phyloP scores from a whole-genome alignment of 1,140 invertebrate genomes.

The Tribolium madens region DNA sequence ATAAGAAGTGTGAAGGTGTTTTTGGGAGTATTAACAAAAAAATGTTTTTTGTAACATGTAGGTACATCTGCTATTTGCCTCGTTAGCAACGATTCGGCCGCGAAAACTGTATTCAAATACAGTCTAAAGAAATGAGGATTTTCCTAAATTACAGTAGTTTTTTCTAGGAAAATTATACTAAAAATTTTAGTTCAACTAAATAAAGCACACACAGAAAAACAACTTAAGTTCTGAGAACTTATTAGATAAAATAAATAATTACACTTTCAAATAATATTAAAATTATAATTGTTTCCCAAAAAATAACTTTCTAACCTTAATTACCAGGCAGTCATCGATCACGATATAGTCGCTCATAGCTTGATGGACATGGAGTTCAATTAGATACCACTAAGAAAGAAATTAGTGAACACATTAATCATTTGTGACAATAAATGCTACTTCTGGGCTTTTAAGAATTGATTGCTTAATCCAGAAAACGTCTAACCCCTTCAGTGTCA shows the following conservation, averaged over 20 bases:
- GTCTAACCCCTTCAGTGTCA: neutral
- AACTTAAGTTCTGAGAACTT: too few species aligned
- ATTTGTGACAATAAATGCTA: conserved; percentile 35
- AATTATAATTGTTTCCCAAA: neutral
- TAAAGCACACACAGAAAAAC: too few species aligned
- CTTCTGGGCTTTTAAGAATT: conserved; percentile 14
- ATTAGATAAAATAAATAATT: neutral
- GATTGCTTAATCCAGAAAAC: conserved; percentile 12
- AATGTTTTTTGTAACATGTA: too few species aligned
- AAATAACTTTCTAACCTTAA: neutral
- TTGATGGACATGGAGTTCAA: conserved; percentile 16
- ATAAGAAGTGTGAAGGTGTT: too few species aligned
- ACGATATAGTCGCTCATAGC: neutral
- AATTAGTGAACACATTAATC: conserved; percentile 25
- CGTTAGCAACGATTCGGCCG: too few species aligned
- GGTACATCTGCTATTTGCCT: too few species aligned
- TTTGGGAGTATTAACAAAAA: too few species aligned
- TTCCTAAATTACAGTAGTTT: too few species aligned
- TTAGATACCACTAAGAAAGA: conserved; percentile 20
- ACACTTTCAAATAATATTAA: neutral
- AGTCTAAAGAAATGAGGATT: too few species aligned
- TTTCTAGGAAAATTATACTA: too few species aligned
- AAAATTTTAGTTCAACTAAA: too few species aligned
- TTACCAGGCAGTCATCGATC: neutral
- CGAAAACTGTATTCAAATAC: too few species aligned